These are phyloP conservation scores for Pseudachorutes palmiensis DNA, from an alignment of 1,140 invertebrate genomes.

Conservation along the genomic window DNA sequence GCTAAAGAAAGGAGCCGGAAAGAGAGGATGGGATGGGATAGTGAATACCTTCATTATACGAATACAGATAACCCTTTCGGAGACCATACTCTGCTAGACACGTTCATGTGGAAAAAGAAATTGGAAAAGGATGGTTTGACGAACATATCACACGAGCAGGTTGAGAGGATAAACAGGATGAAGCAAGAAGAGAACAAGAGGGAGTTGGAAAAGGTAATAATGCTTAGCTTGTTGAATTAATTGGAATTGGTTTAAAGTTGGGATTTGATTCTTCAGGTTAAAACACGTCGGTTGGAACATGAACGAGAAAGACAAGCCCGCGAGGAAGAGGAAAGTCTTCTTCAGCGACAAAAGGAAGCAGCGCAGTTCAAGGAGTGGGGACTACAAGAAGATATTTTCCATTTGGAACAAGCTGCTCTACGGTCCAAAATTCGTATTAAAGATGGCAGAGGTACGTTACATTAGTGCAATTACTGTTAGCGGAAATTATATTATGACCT, in stretches of 20 bases:
- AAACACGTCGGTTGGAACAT: constrained; percentile 78
- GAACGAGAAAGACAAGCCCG: constrained; percentile 80
- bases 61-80: constrained; percentile 98
- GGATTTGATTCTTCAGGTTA: constrained; percentile 52
- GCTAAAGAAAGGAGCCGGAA: constrained; percentile 80
- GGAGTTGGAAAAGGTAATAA: constrained; percentile 68
- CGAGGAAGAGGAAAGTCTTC: constrained; percentile 77
- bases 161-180: constrained; percentile 72
- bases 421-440: constrained; percentile 90
- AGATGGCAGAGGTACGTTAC: constrained; percentile 61
- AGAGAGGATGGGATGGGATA: constrained; percentile 91
- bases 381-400: constrained; percentile 87
- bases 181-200: constrained; percentile 86
- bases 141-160: constrained; percentile 66
- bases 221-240: no score
- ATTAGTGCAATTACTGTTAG: constrained; percentile 24
- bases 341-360: constrained; percentile 88
- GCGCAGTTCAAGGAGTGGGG: constrained; percentile 92
- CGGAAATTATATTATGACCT: constrained; percentile 10
- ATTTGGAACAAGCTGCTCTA: constrained; percentile 77
- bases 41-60: constrained; percentile 91
- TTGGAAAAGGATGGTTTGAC: constrained; percentile 86
- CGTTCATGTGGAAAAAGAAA: constrained; percentile 96
- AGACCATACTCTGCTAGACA: constrained; percentile 82
- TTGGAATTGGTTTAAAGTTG: constrained; percentile 4